Evolutionary conservation across 37 sponge, comb jelly and placozoan species (phyloP).

Genomic region (Theonella swinhoei): DNA sequence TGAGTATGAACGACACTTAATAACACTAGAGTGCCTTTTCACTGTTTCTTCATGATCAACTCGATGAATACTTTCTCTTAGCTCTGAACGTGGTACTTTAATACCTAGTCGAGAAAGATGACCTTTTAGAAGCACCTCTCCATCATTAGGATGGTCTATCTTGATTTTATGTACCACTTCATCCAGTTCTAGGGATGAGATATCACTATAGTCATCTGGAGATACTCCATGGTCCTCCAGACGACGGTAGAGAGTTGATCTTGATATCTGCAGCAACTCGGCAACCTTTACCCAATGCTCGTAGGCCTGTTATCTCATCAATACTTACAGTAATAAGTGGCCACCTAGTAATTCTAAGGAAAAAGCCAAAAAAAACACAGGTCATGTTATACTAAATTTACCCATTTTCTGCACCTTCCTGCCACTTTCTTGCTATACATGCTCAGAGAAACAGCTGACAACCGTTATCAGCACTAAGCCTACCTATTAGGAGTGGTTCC

Average conservation of each 20-base stretch:
- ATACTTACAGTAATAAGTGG: too few relatives aligned
- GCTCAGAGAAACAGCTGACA: too few relatives aligned
- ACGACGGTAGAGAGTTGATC: constrained; percentile 16
- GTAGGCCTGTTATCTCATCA: too few relatives aligned
- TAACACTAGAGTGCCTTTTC: not conserved
- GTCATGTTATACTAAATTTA: too few relatives aligned
- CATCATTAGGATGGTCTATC: too few relatives aligned
- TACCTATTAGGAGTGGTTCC: too few relatives aligned
- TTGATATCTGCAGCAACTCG: constrained; percentile 7
- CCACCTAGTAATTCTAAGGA: too few relatives aligned
- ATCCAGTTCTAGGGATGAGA: constrained; percentile 4
- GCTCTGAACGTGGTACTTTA: constrained; percentile 4
- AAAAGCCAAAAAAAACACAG: too few relatives aligned
- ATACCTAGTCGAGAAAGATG: constrained; percentile 2
- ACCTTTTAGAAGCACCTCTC: constrained; percentile 35
- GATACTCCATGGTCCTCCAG: constrained; percentile 10
- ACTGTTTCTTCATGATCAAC: constrained; percentile 43
- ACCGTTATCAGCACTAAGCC: too few relatives aligned
- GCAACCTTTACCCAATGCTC: constrained; percentile 6
- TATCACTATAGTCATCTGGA: constrained; percentile 1
- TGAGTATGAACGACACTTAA: constrained; percentile 34
- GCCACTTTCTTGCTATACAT: too few relatives aligned
- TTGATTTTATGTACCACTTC: constrained; percentile 8
- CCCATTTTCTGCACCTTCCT: too few relatives aligned
- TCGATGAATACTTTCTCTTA: constrained; percentile 50